Conservation (phyloP, 2,113 vertebrate genomes). For the Emydocephalus ijimae region DNA sequence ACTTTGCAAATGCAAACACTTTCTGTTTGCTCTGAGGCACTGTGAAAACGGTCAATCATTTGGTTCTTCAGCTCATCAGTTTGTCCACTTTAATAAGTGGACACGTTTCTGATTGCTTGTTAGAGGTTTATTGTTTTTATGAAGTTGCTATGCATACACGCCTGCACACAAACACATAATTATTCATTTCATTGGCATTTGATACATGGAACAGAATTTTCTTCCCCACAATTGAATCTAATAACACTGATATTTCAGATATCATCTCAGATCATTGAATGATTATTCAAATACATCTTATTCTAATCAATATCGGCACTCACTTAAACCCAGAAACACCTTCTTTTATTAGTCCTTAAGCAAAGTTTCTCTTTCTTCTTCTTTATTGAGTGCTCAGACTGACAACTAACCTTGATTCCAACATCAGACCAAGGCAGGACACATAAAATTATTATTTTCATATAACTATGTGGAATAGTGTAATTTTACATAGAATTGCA, state of each 20-base stretch:
- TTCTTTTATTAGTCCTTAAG: not conserved
- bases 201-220: not conserved
- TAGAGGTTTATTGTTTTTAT: not conserved
- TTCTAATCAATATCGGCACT: not conserved
- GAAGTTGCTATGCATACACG: not conserved
- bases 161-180: not conserved
- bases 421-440: not conserved
- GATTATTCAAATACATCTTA: not conserved
- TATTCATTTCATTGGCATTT: not conserved
- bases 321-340: not conserved
- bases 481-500: not conserved
- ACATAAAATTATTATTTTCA: not conserved
- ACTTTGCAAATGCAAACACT: not conserved
- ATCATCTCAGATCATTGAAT: not conserved
- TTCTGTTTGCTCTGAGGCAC: not conserved
- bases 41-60: not conserved
- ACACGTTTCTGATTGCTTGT: not conserved
- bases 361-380: not conserved
- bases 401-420: not conserved
- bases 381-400: not conserved
- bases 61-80: rapidly evolving
- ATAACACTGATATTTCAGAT: not conserved
- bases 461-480: not conserved
- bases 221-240: no score
- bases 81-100: rapidly evolving